These are phyloP conservation scores for Sarcophaga bullata DNA, from an alignment of 1,140 invertebrate genomes.

Conservation along the genomic window DNA sequence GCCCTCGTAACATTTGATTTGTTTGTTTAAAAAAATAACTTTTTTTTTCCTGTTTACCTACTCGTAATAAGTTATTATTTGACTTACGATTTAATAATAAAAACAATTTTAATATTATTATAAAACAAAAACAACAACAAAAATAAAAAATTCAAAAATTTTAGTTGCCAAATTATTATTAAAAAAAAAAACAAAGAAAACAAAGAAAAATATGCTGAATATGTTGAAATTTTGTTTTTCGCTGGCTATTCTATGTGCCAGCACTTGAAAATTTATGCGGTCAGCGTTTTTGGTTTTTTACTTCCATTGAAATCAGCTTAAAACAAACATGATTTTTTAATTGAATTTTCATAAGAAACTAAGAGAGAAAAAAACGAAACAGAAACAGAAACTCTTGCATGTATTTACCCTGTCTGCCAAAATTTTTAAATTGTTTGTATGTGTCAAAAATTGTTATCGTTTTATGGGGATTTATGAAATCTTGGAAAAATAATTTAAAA, in stretches of 20 bases:
- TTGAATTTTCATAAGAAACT: not conserved
- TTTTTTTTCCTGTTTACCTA: too few species aligned
- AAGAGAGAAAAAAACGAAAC: not conserved
- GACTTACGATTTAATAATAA: not conserved
- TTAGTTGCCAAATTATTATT: not conserved
- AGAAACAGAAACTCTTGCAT: not conserved
- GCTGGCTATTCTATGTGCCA: too few species aligned
- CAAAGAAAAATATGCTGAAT: too few species aligned
- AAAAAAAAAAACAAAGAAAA: too few species aligned
- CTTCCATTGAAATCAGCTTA: not conserved
- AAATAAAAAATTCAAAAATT: not conserved
- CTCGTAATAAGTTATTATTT: slow-evolving; percentile 3
- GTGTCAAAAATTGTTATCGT: slow-evolving; percentile 18
- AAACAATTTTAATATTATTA: slow-evolving; percentile 5
- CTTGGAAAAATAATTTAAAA: not conserved
- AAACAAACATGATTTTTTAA: slow-evolving; percentile 25
- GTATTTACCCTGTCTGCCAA: not conserved
- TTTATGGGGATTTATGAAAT: not conserved
- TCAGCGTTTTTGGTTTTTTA: not conserved
- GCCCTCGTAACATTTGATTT: too few species aligned
- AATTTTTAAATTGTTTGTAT: slow-evolving; percentile 8
- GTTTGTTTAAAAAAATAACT: not conserved
- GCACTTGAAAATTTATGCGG: not conserved
- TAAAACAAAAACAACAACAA: too few species aligned
- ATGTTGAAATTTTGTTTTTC: too few species aligned